Base-by-base conservation (phyloP, 92 coral and sea anemone species). In the Diadumene lineata region DNA sequence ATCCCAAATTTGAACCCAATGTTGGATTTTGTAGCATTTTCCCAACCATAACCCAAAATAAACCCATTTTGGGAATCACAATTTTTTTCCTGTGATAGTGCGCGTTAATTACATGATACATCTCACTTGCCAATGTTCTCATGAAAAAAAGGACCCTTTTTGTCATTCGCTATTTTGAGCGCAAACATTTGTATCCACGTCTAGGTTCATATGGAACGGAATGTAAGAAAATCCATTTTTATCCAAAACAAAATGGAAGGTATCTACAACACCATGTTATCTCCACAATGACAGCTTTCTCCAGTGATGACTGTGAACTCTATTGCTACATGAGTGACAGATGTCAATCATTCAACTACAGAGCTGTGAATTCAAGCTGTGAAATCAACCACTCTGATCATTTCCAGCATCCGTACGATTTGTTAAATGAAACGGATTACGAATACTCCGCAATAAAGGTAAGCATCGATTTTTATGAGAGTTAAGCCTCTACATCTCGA, bases 341-440 rank as follows among this genome's bases (percentile, higher is more conserved):
- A 27, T 74, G 79, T 48, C 33, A 23, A 61, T 74, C 79, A 9
- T 43, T 33, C 22, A 74, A 74, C 61, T 61, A 74, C 79, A 68
- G 64, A 21, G 46, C 66, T 56, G 26, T 19, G 2, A 61, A 64
- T 29, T 21, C 19, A 13, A 74, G 56, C 43, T 74, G 79, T 26
- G 69, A 74, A 29, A 74, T 74, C 60, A 61, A 64, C 58, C 43
- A 61, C 10, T 74, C 79, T 13, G 51, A 61, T 74, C 70, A 64
- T 22, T 25, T 34, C 28, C 79, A 74, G 51, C 70, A 74, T 64
- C 79, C 69, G 7, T 21, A 63, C 2, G 79, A 74, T 25, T 61
- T 74, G 26, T 9, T 72, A 21, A 72, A 43, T n/a, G n/a, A 22
- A 24, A 9, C 65, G 56, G 77, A 44, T 43, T 72, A 13, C 46